phyloP scores from a whole-genome alignment of 2,888 invertebrate genomes.

The Polyommatus icarus region DNA sequence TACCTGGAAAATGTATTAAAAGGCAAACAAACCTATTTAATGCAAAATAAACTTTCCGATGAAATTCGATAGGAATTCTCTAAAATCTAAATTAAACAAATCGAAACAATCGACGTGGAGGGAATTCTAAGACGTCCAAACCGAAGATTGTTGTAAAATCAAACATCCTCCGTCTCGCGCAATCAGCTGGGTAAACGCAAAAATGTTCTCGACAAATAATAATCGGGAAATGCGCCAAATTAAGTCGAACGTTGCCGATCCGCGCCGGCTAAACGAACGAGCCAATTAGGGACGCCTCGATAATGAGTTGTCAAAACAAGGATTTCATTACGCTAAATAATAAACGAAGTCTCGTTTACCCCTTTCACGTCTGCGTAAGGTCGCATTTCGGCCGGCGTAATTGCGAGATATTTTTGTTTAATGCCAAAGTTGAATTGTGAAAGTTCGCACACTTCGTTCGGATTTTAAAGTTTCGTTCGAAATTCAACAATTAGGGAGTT shows the following conservation, averaged over 20 bases:
- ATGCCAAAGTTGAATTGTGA: slow-evolving; percentile 75
- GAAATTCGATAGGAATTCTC: neutral
- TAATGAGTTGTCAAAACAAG: slow-evolving; percentile 79
- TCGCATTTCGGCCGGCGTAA: slow-evolving; percentile 44
- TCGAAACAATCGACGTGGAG: slow-evolving; percentile 11
- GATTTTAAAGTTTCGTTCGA: slow-evolving; percentile 70
- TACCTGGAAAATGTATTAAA: neutral
- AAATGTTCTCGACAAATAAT: slow-evolving; percentile 72
- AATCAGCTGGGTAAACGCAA: slow-evolving; percentile 73
- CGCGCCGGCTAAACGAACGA: slow-evolving; percentile 55
- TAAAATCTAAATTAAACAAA: slow-evolving; percentile 10
- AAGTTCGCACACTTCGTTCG: slow-evolving; percentile 68
- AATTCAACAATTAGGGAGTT: slow-evolving; percentile 67
- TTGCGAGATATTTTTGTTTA: slow-evolving; percentile 48
- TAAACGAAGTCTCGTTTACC: slow-evolving; percentile 40
- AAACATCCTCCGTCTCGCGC: slow-evolving; percentile 50
- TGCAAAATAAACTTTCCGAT: neutral
- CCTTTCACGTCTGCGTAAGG: slow-evolving; percentile 48
- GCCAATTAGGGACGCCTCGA: slow-evolving; percentile 72
- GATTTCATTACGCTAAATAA: slow-evolving; percentile 49
- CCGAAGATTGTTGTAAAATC: slow-evolving; percentile 28
- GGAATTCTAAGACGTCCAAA: slow-evolving; percentile 21
- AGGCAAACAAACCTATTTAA: neutral
- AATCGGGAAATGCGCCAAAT: slow-evolving; percentile 51
- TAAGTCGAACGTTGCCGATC: slow-evolving; percentile 54